Percentiles rank a stretch among this genome's conserved stretches.
These are phyloP conservation scores for Reticulitermes speratus DNA, from an alignment of 1,140 invertebrate genomes.

Conservation along the genomic window DNA sequence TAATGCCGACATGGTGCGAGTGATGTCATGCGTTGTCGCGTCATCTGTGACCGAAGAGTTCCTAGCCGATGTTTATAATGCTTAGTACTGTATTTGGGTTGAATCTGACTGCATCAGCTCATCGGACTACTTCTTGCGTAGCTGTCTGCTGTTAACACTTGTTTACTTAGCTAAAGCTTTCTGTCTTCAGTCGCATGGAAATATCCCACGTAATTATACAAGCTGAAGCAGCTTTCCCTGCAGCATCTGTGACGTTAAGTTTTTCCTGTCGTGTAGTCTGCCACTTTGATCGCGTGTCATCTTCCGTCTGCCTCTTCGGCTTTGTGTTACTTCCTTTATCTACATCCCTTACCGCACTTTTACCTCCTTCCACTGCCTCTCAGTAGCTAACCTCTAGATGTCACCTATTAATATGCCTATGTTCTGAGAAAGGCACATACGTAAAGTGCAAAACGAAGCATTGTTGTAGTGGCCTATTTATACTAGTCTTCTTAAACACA, in stretches of 20 bases:
- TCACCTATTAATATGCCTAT: not conserved
- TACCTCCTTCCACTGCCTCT: not conserved
- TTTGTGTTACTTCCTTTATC: not conserved
- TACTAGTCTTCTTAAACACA: too few species aligned
- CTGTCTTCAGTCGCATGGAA: not conserved
- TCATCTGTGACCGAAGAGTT: too few species aligned
- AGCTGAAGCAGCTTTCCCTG: not conserved
- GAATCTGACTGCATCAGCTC: not conserved
- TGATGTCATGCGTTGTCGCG: too few species aligned
- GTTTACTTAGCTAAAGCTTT: constrained; percentile 7
- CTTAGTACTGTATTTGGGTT: too few species aligned
- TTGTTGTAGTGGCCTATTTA: too few species aligned
- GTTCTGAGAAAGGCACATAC: too few species aligned
- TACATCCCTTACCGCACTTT: not conserved
- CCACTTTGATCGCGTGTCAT: constrained; percentile 17
- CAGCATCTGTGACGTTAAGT: not conserved
- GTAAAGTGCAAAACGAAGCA: too few species aligned
- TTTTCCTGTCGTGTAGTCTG: not conserved
- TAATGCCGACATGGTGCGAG: too few species aligned
- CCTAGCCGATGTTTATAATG: too few species aligned
- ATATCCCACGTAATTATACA: not conserved
- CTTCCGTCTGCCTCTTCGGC: not conserved
- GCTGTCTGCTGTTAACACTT: not conserved
- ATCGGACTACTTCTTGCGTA: not conserved
- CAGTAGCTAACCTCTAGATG: not conserved